phyloP scores from a whole-genome alignment of 2,113 vertebrate species.

The Syrmaticus mikado region DNA sequence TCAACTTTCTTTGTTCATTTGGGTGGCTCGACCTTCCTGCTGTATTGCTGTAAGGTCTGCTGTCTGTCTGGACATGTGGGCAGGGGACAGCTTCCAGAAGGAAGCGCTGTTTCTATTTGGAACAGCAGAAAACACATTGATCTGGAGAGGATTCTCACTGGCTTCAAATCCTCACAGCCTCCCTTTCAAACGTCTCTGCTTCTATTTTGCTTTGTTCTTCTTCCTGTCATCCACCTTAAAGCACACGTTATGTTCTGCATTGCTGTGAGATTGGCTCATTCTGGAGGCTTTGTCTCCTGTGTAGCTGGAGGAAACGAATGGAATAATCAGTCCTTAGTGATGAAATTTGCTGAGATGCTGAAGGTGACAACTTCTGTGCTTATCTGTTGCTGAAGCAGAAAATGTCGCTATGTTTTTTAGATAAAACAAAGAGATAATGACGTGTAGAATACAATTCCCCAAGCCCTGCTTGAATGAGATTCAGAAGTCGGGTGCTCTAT shows the following conservation, averaged over 20 bases:
- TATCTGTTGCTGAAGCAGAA: background rate
- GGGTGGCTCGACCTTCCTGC: background rate
- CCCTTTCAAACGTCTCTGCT: constrained; percentile 10
- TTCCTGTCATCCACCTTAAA: background rate
- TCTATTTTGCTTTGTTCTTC: background rate
- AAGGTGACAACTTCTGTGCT: background rate
- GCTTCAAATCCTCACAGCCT: background rate
- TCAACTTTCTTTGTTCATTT: background rate
- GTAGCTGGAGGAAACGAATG: background rate
- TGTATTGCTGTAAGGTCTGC: background rate
- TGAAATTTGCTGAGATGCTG: background rate
- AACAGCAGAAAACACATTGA: background rate
- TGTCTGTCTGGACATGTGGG: background rate
- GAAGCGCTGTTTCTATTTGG: background rate
- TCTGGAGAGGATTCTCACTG: background rate
- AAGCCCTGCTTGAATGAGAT: background rate
- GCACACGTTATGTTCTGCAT: background rate
- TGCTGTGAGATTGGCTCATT: background rate
- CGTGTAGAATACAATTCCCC: background rate
- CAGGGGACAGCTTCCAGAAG: background rate
- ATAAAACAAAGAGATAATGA: background rate
- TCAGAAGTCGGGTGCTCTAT: background rate
- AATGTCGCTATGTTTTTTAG: background rate
- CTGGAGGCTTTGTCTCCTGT: background rate
- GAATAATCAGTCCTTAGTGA: background rate